Percentiles rank a stretch among this genome's conserved stretches.
Conservation (phyloP, 1,140 invertebrate species). For the Harpegnathos saltator region DNA sequence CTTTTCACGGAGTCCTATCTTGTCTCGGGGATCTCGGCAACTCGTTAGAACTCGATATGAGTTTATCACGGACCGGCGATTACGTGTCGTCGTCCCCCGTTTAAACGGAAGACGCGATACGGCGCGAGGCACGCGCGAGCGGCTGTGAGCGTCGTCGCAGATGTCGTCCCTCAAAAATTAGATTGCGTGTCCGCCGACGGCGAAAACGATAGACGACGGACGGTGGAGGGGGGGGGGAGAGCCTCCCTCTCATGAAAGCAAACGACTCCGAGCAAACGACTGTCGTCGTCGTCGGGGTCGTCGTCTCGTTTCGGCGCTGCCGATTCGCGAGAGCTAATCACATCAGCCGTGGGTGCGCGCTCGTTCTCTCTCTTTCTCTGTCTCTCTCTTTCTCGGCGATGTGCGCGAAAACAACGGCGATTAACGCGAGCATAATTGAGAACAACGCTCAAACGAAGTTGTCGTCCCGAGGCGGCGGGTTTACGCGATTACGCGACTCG, state of each 20-base stretch:
- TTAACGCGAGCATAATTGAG: slow-evolving; percentile 64
- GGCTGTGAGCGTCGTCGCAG: neutral
- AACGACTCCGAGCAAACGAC: slow-evolving; percentile 43
- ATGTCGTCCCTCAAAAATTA: slow-evolving; percentile 45
- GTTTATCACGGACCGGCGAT: slow-evolving; percentile 11
- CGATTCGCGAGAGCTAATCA: slow-evolving; percentile 54
- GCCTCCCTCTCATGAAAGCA: slow-evolving; percentile 26
- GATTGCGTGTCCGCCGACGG: slow-evolving; percentile 50
- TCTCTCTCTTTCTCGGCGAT: too few species aligned
- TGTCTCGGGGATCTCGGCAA: neutral
- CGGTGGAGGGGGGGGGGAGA: too few species aligned
- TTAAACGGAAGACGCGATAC: slow-evolving; percentile 21
- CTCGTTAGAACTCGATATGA: slow-evolving; percentile 1
- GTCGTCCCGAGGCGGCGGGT: slow-evolving; percentile 32
- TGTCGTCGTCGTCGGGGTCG: slow-evolving; percentile 5
- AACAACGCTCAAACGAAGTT: slow-evolving; percentile 64
- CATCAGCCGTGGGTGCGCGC: slow-evolving; percentile 23
- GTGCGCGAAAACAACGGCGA: slow-evolving; percentile 31
- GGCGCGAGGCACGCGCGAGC: slow-evolving; percentile 1
- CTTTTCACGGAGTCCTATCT: neutral
- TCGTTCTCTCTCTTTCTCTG: too few species aligned
- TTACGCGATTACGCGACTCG: slow-evolving; percentile 62
- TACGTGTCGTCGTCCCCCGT: slow-evolving; percentile 1
- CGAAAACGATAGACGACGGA: slow-evolving; percentile 11
- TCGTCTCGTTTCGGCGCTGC: slow-evolving; percentile 47